Evolutionary conservation across 2,113 vertebrate genomes (phyloP), one percentile per base, ranked within the genome.

Genomic region (Rhodinocichla rosea): DNA sequence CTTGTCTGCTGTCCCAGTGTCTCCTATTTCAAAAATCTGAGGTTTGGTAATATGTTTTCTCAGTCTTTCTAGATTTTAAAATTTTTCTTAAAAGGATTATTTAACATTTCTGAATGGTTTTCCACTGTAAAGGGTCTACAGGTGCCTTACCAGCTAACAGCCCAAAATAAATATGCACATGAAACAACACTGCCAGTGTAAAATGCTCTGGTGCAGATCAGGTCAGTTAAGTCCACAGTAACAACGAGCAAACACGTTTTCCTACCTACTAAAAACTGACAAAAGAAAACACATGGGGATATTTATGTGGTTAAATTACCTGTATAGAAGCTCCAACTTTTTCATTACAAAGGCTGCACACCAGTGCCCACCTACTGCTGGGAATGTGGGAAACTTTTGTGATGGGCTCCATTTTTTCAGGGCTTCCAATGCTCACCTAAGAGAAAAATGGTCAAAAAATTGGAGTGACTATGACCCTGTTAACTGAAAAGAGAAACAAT

Each of bases 301-400:
- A 10, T 21, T 7, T 40, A 14, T 37, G 27, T 7, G 0, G 40
- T 42, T 50, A 5, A 11, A 19, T 94, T 97, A 99, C 99, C 99
- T 99, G 99, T 86, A 99, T 99, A 69, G 99, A 99, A 47, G 99
- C 99, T 82, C 99, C 99, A 3, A 98, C 98, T 97, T 99, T 99
- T 95, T 99, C 99, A 80, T 98, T 99, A 94, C 99, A 99, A 79
- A 99, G 97, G 94, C 99, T 99, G 98, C 99, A 99, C 85, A 99
- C 97, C 45, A 99, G 98, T 15, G 99, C 99, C 99, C 99, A 99
- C 77, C 99, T 98, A 93, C 99, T 99, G 96, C 99, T 99, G 96
- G 99, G 99, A 96, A 99, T 99, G 92, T 99, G 99, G 21, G 99
- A 99, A 95, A 99, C 98, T 93, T 99, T 99, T n/a, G 99, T 99